These are phyloP conservation scores for Gorsachius goisagi DNA, from an alignment of 2,113 vertebrate species.

Conservation along the genomic window DNA sequence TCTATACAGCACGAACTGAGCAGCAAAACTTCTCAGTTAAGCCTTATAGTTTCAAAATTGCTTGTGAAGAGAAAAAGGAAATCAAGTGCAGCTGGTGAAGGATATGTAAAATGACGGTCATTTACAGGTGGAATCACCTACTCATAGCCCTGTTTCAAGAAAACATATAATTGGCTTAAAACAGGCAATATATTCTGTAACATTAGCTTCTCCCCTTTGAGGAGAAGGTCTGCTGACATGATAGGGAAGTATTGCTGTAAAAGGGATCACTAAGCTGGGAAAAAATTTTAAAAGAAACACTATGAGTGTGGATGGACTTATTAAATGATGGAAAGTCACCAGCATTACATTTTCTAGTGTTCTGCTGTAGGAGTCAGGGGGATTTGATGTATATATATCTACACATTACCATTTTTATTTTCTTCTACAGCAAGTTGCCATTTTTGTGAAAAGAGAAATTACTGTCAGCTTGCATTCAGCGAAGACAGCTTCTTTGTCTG, in stretches of 20 bases:
- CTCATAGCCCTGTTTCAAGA: background rate
- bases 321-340: background rate
- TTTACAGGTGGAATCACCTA: background rate
- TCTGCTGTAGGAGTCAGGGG: background rate
- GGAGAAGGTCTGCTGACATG: background rate
- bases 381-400: background rate
- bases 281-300: background rate
- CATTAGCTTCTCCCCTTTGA: background rate
- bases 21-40: background rate
- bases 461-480: conserved; percentile 5
- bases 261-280: background rate
- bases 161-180: background rate
- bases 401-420: conserved; percentile 39
- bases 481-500: background rate
- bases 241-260: background rate
- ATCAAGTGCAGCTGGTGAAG: background rate
- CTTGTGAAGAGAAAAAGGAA: background rate
- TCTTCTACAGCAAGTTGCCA: background rate
- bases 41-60: background rate
- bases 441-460: conserved; percentile 53
- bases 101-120: background rate
- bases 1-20: background rate
- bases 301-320: background rate
- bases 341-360: background rate
- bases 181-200: background rate